Conservation (phyloP, 2,113 vertebrate genomes). For the Falco punctatus region DNA sequence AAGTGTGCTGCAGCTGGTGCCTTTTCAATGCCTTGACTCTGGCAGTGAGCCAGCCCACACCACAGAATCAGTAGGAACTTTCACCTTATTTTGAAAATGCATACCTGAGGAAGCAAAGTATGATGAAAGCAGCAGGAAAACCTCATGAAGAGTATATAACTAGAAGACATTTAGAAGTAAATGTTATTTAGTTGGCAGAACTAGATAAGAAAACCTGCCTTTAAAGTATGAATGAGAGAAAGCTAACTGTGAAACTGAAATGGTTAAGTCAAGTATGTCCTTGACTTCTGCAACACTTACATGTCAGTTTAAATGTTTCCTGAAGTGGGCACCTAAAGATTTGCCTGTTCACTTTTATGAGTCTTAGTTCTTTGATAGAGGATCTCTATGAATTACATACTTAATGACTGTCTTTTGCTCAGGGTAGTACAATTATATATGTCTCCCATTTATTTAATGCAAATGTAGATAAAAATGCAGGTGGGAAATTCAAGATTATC, state of each 20-base stretch:
- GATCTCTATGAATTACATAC: not conserved
- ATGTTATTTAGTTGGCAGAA: not conserved
- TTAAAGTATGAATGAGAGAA: not conserved
- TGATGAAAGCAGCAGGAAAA: not conserved
- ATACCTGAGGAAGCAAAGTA: not conserved
- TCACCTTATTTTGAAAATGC: not conserved
- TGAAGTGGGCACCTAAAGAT: not conserved
- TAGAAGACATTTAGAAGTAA: not conserved
- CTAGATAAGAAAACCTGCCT: not conserved
- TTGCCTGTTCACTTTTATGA: not conserved
- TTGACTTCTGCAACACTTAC: not conserved
- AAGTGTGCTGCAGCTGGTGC: not conserved
- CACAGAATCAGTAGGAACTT: not conserved
- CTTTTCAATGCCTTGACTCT: not conserved
- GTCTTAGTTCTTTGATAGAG: not conserved
- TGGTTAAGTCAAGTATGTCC: not conserved
- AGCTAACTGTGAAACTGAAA: not conserved
- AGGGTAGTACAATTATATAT: not conserved
- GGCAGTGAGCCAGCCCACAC: not conserved
- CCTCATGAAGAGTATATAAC: not conserved
- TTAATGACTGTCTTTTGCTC: not conserved
- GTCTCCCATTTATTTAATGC: not conserved
- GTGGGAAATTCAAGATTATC: not conserved
- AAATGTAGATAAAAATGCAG: not conserved
- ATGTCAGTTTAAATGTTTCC: not conserved